Percentiles rank a stretch among this genome's conserved stretches.
Conservation (phyloP, 2,113 vertebrate genomes). For the Hippoglossus stenolepis region DNA sequence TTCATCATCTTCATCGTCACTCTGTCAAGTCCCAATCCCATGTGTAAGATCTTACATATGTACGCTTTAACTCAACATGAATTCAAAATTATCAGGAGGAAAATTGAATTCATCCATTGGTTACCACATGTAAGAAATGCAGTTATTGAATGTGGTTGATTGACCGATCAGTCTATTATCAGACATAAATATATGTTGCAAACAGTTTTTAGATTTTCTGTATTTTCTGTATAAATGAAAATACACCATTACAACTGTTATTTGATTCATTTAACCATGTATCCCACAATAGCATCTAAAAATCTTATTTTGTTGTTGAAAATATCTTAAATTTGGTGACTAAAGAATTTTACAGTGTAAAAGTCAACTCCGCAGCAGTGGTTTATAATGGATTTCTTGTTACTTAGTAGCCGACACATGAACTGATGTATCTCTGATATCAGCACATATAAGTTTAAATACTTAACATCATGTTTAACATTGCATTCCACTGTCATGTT, state of each 20-base stretch:
- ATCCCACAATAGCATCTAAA: too few relatives aligned
- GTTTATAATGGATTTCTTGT: background rate
- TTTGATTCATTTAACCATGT: too few relatives aligned
- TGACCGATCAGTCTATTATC: background rate
- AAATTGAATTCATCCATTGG: background rate
- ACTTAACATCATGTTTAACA: background rate
- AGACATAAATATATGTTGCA: background rate
- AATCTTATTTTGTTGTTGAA: too few relatives aligned
- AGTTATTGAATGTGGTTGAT: background rate
- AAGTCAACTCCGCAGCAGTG: background rate
- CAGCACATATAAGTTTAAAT: too few relatives aligned
- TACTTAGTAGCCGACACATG: background rate
- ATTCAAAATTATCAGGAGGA: background rate
- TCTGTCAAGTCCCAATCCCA: too few relatives aligned
- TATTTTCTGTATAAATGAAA: too few relatives aligned
- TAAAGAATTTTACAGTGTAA: background rate
- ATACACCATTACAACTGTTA: too few relatives aligned
- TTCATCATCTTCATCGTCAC: background rate
- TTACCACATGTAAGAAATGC: background rate
- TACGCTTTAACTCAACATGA: background rate
- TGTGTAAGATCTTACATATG: too few relatives aligned
- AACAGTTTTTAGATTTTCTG: too few relatives aligned
- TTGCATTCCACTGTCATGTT: too few relatives aligned
- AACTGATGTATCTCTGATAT: background rate
- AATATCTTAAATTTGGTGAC: background rate